Conservation (phyloP, 2,888 invertebrate genomes). For the Melanchra persicariae region DNA sequence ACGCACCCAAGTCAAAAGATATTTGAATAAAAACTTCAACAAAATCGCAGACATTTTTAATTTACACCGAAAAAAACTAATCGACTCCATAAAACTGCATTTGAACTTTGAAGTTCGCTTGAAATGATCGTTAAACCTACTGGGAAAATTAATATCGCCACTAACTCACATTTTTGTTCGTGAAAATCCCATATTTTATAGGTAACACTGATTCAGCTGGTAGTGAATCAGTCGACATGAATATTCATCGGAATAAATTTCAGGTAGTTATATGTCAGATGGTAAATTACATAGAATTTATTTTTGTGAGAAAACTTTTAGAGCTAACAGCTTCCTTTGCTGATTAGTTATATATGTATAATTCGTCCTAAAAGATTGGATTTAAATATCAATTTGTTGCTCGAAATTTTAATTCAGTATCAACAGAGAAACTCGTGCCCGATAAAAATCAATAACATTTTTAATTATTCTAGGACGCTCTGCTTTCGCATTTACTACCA, state of each 20-base stretch:
- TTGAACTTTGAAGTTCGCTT: slow-evolving; percentile 32
- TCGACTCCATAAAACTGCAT: slow-evolving; percentile 38
- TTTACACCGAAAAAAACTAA: slow-evolving; percentile 9
- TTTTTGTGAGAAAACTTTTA: slow-evolving; percentile 52
- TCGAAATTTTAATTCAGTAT: neutral
- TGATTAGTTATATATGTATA: slow-evolving; percentile 1
- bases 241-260: slow-evolving; percentile 60
- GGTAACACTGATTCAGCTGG: slow-evolving; percentile 56
- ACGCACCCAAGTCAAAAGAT: slow-evolving; percentile 28
- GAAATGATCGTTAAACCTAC: slow-evolving; percentile 33
- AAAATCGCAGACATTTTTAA: slow-evolving; percentile 27
- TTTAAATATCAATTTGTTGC: neutral
- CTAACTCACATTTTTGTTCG: slow-evolving; percentile 60
- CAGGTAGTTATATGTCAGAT: slow-evolving; percentile 51
- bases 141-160: slow-evolving; percentile 50
- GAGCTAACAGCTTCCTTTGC: slow-evolving; percentile 7
- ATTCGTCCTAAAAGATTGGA: neutral
- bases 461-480: no score
- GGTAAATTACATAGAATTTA: slow-evolving; percentile 57
- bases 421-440: neutral
- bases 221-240: slow-evolving; percentile 58
- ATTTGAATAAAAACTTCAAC: slow-evolving; percentile 19
- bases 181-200: slow-evolving; percentile 54
- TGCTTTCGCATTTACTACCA: no score
- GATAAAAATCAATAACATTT: neutral